A percentile compares a stretch with the other conserved stretches of the same genome.
Evolutionary conservation across 2,797 vertebrate genomes (phyloP).

Genomic region (Sparus aurata): DNA sequence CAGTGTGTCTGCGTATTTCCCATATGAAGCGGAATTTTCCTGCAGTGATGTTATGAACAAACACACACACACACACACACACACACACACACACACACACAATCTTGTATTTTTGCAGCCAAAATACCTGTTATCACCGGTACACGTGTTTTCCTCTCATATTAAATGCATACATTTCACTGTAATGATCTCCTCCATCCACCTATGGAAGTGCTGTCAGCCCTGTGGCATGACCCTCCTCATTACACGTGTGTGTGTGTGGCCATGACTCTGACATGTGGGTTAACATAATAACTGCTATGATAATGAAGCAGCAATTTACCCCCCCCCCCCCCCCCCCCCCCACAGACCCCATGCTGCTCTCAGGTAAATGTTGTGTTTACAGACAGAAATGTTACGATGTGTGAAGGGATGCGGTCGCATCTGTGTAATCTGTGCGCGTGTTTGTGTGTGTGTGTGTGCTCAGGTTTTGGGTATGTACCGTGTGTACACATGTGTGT

Average conservation of each 20-base stretch:
- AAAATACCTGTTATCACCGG: conserved; percentile 4
- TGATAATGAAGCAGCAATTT: conserved; percentile 79
- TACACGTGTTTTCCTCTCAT: conserved; percentile 24
- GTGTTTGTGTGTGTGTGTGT: conserved; percentile 32
- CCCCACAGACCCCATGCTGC: conserved; percentile 66
- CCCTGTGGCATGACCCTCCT: conserved; percentile 36
- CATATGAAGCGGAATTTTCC: background rate
- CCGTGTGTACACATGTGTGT: no score
- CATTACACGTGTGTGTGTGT: conserved; percentile 43
- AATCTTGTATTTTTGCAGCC: conserved; percentile 2
- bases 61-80: background rate
- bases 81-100: background rate
- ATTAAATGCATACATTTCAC: conserved; percentile 43
- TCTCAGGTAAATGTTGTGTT: conserved; percentile 82
- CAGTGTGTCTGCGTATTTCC: background rate
- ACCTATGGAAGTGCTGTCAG: conserved; percentile 51
- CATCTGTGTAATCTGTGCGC: background rate
- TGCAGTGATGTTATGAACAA: background rate
- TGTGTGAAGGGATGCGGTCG: conserved; percentile 31
- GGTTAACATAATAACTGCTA: conserved; percentile 81
- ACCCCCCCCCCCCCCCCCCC: no score
- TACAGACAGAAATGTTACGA: conserved; percentile 64
- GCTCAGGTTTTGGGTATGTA: background rate
- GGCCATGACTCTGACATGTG: conserved; percentile 63
- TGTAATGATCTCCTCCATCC: conserved; percentile 34